A percentile compares a stretch with the other conserved stretches of the same genome.
Conservation (phyloP, 2,888 invertebrate species). For the Mesochorus sp. region DNA sequence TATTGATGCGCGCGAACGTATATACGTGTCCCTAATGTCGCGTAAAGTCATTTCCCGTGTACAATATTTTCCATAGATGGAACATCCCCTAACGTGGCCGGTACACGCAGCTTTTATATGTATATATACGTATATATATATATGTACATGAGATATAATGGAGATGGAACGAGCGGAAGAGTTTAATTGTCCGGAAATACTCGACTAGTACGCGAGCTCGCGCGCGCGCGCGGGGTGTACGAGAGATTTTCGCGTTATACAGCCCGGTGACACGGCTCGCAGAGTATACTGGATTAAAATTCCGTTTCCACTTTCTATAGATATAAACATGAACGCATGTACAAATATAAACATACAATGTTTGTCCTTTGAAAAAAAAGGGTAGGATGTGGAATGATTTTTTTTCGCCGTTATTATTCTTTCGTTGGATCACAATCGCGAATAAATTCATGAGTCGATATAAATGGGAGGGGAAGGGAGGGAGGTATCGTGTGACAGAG, state of each 20-base stretch:
- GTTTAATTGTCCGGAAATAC: constrained; percentile 68
- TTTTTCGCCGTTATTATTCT: constrained; percentile 61
- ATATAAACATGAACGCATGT: constrained; percentile 4
- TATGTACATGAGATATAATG: constrained; percentile 57
- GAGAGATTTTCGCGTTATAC: constrained; percentile 28
- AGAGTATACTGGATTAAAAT: constrained; percentile 65
- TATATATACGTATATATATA: constrained; percentile 1
- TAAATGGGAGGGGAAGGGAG: constrained; percentile 21
- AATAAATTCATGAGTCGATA: constrained; percentile 62
- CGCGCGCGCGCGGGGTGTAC: constrained; percentile 13
- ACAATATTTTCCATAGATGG: constrained; percentile 64
- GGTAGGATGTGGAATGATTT: constrained; percentile 57
- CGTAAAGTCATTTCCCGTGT: constrained; percentile 64
- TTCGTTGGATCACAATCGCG: constrained; percentile 57
- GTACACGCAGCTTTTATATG: constrained; percentile 22
- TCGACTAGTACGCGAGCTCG: constrained; percentile 35
- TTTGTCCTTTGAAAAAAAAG: constrained; percentile 18
- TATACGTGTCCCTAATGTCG: constrained; percentile 63
- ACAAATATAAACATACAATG: constrained; percentile 21
- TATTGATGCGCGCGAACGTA: constrained; percentile 56
- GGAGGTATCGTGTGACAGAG: constrained; percentile 9
- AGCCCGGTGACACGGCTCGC: constrained; percentile 61
- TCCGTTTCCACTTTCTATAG: constrained; percentile 57
- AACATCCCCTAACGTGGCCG: constrained; percentile 26
- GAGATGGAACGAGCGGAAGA: constrained; percentile 69